phyloP scores from a whole-genome alignment of 2,797 vertebrate species.

The Dermochelys coriacea region DNA sequence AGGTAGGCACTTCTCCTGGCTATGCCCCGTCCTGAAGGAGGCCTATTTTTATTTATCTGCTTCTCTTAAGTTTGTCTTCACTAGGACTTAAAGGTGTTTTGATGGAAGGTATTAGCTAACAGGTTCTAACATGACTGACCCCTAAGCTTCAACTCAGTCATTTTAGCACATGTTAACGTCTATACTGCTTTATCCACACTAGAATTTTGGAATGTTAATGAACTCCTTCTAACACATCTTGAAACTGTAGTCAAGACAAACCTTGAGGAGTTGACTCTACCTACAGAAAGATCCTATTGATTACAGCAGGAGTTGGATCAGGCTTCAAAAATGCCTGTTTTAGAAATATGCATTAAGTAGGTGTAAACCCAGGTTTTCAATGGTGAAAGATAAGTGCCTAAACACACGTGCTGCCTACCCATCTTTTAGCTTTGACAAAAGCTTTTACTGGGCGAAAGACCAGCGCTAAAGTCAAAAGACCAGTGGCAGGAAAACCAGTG shows the following conservation, averaged over 20 bases:
- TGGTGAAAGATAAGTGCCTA: neutral
- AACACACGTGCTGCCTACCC: neutral
- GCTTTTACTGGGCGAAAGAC: neutral
- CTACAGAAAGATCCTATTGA: neutral
- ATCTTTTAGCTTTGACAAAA: neutral
- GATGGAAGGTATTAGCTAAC: neutral
- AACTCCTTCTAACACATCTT: neutral
- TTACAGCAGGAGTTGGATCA: neutral
- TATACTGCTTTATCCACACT: neutral
- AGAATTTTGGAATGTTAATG: neutral
- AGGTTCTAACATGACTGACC: neutral
- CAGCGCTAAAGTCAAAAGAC: neutral
- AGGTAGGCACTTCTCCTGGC: fast-evolving
- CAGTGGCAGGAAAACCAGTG: neutral
- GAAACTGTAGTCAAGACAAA: neutral
- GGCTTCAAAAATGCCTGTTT: neutral
- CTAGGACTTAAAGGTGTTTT: neutral
- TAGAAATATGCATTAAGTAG: neutral
- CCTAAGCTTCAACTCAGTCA: neutral
- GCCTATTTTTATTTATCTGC: neutral
- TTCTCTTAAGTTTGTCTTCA: neutral
- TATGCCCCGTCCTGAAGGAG: neutral
- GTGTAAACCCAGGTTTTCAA: neutral
- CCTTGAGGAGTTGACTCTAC: neutral
- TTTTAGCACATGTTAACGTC: fast-evolving